Evolutionary conservation across 2,888 invertebrate species (phyloP).

Genomic region (Brachyptera risi): DNA sequence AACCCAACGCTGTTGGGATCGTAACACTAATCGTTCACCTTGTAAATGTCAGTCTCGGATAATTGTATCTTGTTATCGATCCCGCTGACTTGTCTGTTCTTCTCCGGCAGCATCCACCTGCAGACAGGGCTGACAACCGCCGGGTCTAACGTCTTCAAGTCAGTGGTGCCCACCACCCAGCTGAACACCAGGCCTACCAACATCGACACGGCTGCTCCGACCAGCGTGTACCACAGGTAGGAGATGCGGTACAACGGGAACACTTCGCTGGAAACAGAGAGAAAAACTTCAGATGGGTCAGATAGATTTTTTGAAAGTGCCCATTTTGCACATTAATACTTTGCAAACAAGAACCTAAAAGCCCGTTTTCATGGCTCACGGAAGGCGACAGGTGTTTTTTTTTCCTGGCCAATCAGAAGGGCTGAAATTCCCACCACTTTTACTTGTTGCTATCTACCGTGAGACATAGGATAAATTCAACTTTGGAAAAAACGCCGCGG

Average conservation of each 20-base stretch:
- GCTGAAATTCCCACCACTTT: no score
- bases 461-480: no score
- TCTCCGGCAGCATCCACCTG: slow-evolving; percentile 40
- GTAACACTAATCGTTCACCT: neutral
- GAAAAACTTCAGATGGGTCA: no score
- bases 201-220: slow-evolving; percentile 58
- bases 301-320: no score
- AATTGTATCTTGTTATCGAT: slow-evolving; percentile 18
- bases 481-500: no score
- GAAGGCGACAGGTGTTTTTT: no score
- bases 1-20: neutral
- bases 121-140: slow-evolving; percentile 61
- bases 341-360: no score
- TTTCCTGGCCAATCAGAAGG: no score
- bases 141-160: slow-evolving; percentile 54
- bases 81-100: slow-evolving; percentile 8
- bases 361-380: no score
- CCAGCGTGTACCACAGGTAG: slow-evolving; percentile 64
- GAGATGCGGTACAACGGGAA: slow-evolving; percentile 63
- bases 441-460: no score
- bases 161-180: slow-evolving; percentile 50
- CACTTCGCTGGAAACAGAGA: slow-evolving; percentile 56
- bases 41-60: neutral
- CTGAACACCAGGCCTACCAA: slow-evolving; percentile 55
- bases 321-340: no score